These are phyloP conservation scores for Aleiodes alternator DNA, from an alignment of 2,888 invertebrate species.

Conservation along the genomic window DNA sequence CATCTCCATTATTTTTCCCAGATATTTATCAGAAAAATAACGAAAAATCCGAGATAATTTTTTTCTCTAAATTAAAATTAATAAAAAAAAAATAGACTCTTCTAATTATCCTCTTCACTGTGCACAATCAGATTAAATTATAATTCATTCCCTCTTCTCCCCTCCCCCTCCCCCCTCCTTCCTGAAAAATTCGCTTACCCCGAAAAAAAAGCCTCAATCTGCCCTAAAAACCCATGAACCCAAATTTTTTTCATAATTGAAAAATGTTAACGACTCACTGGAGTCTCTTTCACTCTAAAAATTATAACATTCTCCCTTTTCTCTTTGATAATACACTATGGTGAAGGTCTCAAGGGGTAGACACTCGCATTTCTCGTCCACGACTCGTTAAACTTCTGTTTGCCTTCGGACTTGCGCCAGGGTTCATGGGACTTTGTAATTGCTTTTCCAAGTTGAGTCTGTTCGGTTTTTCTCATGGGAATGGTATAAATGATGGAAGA, in stretches of 20 bases:
- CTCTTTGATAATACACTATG: constrained; percentile 6
- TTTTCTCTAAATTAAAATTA: no score
- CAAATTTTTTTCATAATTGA: constrained; percentile 5
- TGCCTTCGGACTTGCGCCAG: constrained; percentile 45
- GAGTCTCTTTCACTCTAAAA: constrained; percentile 27
- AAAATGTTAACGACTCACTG: constrained; percentile 33
- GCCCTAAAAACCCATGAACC: no score
- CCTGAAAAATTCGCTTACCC: no score
- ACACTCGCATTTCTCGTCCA: constrained; percentile 47
- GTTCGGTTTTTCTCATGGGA: constrained; percentile 31
- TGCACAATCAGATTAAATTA: no score
- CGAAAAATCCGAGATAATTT: no score
- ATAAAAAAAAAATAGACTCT: no score
- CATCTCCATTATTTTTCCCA: no score
- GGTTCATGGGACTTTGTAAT: constrained; percentile 51
- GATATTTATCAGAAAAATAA: no score
- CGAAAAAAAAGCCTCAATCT: no score
- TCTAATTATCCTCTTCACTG: no score
- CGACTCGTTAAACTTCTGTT: constrained; percentile 57
- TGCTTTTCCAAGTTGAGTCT: constrained; percentile 54
- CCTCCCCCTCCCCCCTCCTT: no score
- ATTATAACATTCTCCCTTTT: constrained; percentile 32
- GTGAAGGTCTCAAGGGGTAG: constrained; percentile 34
- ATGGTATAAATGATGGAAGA: background rate
- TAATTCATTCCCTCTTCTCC: no score